Evolutionary conservation across 2,113 vertebrate genomes (phyloP).

Genomic region (Bujurquina vittata): DNA sequence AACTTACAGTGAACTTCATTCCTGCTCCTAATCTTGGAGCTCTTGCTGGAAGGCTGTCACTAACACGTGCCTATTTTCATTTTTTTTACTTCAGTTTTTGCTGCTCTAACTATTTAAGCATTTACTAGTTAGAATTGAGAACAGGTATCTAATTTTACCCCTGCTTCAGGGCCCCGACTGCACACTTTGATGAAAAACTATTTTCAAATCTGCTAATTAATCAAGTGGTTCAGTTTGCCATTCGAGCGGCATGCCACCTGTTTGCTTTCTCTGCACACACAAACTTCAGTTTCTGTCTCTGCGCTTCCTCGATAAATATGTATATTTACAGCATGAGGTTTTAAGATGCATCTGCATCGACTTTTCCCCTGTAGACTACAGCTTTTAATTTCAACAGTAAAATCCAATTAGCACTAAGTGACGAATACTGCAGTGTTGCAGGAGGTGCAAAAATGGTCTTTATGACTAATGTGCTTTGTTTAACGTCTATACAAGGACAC

Average conservation of each 20-base stretch:
- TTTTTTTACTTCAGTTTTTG: neutral
- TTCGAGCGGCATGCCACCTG: slow-evolving; percentile 34
- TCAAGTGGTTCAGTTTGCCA: slow-evolving; percentile 41
- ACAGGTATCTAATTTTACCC: slow-evolving; percentile 36
- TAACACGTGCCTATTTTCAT: neutral
- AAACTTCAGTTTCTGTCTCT: neutral
- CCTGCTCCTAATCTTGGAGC: neutral
- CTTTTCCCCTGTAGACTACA: neutral
- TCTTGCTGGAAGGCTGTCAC: neutral
- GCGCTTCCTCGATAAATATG: neutral
- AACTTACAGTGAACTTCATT: neutral
- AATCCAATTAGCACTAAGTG: neutral
- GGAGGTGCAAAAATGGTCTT: neutral
- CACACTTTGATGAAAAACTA: slow-evolving; percentile 48
- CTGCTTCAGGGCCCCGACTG: neutral
- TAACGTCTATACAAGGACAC: neutral
- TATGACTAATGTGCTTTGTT: neutral
- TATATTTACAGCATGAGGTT: neutral
- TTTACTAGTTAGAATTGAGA: slow-evolving; percentile 19
- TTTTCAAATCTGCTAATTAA: slow-evolving; percentile 60
- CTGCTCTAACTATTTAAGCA: slow-evolving; percentile 16
- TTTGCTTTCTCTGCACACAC: slow-evolving; percentile 26
- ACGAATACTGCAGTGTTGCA: neutral
- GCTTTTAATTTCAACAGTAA: neutral
- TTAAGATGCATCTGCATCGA: neutral